phyloP scores from a whole-genome alignment of 2,113 vertebrate genomes.

The Vanacampus margaritifer region DNA sequence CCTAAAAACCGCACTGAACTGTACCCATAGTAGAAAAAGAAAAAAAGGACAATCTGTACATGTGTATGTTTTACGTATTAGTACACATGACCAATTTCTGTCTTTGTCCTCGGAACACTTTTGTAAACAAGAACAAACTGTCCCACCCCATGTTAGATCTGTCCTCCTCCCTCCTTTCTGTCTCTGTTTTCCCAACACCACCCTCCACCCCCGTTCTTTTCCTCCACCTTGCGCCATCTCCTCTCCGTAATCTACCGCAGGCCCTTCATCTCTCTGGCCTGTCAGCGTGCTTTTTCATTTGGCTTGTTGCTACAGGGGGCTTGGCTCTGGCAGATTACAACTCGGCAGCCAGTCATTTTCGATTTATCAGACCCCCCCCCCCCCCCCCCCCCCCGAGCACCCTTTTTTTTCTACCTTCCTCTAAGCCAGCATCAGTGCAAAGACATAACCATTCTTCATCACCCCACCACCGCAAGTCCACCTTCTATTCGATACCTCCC shows the following conservation, averaged over 20 bases:
- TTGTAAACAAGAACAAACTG: constrained; percentile 15
- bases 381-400: constrained; percentile 47
- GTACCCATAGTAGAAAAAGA: not conserved
- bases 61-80: not conserved
- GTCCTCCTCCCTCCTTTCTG: not conserved
- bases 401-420: constrained; percentile 43
- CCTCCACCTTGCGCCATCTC: constrained; percentile 37
- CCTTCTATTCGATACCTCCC: constrained; percentile 65
- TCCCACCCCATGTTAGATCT: constrained; percentile 17
- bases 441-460: constrained; percentile 77
- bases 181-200: not conserved
- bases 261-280: constrained; percentile 77
- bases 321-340: constrained; percentile 80
- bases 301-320: constrained; percentile 78
- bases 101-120: constrained; percentile 1
- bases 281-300: constrained; percentile 73
- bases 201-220: not conserved
- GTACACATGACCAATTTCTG: not conserved
- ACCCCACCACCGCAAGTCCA: constrained; percentile 50
- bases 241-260: constrained; percentile 64
- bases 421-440: constrained; percentile 75
- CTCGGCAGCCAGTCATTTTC: constrained; percentile 82
- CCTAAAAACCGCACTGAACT: too few relatives aligned
- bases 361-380: constrained; percentile 79
- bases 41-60: not conserved